A percentile compares a stretch with the other conserved stretches of the same genome.
Conservation (phyloP, 2,888 invertebrate genomes). For the Eupithecia subumbrata region DNA sequence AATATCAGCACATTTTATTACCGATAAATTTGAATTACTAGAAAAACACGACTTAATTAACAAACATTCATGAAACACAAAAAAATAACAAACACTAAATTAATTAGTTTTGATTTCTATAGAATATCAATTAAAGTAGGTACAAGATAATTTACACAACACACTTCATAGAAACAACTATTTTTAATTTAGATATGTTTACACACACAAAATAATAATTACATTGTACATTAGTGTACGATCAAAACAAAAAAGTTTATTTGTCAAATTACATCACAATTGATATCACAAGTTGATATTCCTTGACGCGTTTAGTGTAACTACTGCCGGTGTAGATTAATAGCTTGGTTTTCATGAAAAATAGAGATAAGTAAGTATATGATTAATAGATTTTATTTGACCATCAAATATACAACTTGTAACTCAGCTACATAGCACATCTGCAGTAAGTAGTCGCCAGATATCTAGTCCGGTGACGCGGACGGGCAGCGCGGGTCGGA, state of each 20-base stretch:
- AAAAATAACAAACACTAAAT: too few relatives aligned
- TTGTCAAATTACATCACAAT: constrained; percentile 36
- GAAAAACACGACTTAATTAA: background rate
- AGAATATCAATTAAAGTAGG: background rate
- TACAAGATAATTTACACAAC: background rate
- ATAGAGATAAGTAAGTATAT: background rate
- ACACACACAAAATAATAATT: constrained; percentile 22
- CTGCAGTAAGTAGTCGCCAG: too few relatives aligned
- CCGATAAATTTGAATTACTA: background rate
- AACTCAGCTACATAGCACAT: too few relatives aligned
- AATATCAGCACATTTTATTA: constrained; percentile 5
- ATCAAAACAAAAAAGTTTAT: constrained; percentile 22
- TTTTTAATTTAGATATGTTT: constrained; percentile 16
- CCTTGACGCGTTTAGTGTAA: constrained; percentile 30
- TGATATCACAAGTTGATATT: constrained; percentile 33
- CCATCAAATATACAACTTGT: background rate
- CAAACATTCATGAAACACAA: too few relatives aligned
- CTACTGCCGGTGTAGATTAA: background rate
- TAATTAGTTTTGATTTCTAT: background rate
- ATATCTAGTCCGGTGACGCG: too few relatives aligned
- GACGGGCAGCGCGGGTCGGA: too few relatives aligned
- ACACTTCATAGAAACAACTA: background rate
- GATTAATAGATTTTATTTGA: background rate
- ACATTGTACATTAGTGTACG: constrained; percentile 34
- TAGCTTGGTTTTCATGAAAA: background rate